Base-by-base conservation (phyloP, 2,797 vertebrate genomes). In the Lagodon rhomboides region DNA sequence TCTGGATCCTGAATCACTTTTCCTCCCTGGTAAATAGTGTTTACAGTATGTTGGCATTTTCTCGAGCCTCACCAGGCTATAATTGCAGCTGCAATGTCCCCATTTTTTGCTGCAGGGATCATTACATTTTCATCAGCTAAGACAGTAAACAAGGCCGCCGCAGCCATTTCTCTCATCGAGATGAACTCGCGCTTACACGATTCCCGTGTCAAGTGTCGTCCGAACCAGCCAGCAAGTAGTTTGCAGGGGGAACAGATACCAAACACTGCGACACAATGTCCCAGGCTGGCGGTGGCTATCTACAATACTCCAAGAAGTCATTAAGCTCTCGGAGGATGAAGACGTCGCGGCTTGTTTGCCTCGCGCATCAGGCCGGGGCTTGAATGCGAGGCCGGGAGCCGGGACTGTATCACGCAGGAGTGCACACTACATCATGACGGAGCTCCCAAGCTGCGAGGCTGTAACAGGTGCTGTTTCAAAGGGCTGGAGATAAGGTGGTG, bases 391-490 rank as follows among this genome's bases (percentile, higher is more conserved):
- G 77, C 66, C 17, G 74, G 75, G 79, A 85, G 83, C 83, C 79
- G 83, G 85, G 87, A 75, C 68, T 55, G 78, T 73, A 88, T 87
- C 87, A 77, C 1, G 81, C 77, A 49, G 73, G 67, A 82, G 82
- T 79, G 87, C 77, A 82, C 85, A 79, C 88, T 86, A 82, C 89
- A 90, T 91, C 91, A 87, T 77, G 83, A 85, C 78, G 55, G 85
- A 49, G 86, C 83, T 90, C 84, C 86, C 71, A 47, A 82, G 87
- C 85, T 72, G 84, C 62, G 83, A 94, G 79, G 82, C 80, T 77
- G 84, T 86, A 93, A 87, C 93, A 95, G 92, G 93, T 95, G 94
- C 84, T 86, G 87, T 95, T 94, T 95, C 91, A 92, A 93, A 94
- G 92, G 85, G 62, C 47, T 23, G 59, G 91, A 93, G 93, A 94